phyloP scores from a whole-genome alignment of 1,140 invertebrate species.

The Schlechtendalia chinensis region DNA sequence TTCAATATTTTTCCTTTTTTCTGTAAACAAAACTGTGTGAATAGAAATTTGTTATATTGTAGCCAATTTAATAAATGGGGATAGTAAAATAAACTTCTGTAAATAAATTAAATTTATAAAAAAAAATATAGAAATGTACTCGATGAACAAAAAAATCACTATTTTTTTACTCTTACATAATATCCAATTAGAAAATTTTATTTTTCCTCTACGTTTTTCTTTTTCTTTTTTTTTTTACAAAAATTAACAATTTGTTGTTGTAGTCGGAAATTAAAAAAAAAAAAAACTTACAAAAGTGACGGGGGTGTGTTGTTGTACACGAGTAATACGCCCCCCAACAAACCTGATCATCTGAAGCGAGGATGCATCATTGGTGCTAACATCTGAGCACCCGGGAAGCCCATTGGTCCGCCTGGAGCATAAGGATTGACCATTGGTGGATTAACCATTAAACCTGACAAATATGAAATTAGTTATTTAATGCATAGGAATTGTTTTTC shows the following conservation, averaged over 20 bases:
- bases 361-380: slow-evolving; percentile 71
- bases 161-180: background rate
- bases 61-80: slow-evolving; percentile 6
- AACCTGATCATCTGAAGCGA: slow-evolving; percentile 73
- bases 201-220: slow-evolving; percentile 30
- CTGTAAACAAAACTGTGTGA: slow-evolving; percentile 48
- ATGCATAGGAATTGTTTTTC: background rate
- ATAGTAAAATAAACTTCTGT: slow-evolving; percentile 20
- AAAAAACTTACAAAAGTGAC: slow-evolving; percentile 38
- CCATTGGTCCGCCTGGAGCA: slow-evolving; percentile 62
- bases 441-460: slow-evolving; percentile 65
- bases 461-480: background rate
- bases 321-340: slow-evolving; percentile 54
- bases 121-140: slow-evolving; percentile 5
- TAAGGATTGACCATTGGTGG: slow-evolving; percentile 67
- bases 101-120: slow-evolving; percentile 24
- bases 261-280: slow-evolving; percentile 17
- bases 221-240: background rate
- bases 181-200: slow-evolving; percentile 38
- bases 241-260: slow-evolving; percentile 40
- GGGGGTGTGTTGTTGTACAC: slow-evolving; percentile 52
- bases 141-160: background rate
- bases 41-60: slow-evolving; percentile 37
- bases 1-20: slow-evolving; percentile 48
- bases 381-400: slow-evolving; percentile 64